Evolutionary conservation across 2,888 invertebrate genomes (phyloP).

Genomic region (Oscheius sp.): DNA sequence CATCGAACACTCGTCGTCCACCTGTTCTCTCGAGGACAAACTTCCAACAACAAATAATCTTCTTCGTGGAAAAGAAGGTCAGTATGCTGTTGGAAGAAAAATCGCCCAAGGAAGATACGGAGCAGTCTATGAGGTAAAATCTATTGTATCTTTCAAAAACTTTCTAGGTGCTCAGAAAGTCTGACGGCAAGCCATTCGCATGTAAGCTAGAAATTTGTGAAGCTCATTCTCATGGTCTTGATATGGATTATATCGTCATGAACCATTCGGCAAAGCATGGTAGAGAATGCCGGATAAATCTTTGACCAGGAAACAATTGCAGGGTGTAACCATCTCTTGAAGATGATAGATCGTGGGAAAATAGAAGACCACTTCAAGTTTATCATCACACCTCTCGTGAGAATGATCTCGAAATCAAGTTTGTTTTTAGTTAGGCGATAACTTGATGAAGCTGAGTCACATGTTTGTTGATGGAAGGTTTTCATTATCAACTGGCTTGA

Average conservation of each 20-base stretch:
- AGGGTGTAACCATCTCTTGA: conserved; percentile 50
- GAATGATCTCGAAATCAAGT: not conserved
- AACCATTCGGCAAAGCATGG: conserved; percentile 54
- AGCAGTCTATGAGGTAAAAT: conserved; percentile 64
- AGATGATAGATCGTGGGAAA: conserved; percentile 67
- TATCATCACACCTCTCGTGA: conserved; percentile 55
- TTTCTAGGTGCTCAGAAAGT: conserved; percentile 39
- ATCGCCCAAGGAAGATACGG: conserved; percentile 65
- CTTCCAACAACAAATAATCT: conserved; percentile 53
- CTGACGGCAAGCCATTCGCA: conserved; percentile 60
- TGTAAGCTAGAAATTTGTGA: conserved; percentile 66
- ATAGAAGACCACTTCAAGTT: conserved; percentile 62
- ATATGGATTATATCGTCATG: conserved; percentile 65
- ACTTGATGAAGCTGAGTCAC: conserved; percentile 60
- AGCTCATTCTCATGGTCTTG: conserved; percentile 60
- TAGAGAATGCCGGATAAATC: not conserved
- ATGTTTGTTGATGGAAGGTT: conserved; percentile 65
- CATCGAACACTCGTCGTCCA: conserved; percentile 47
- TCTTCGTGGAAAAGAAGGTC: conserved; percentile 62
- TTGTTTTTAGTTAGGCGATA: conserved; percentile 61
- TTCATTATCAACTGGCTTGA: conserved; percentile 63
- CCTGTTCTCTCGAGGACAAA: conserved; percentile 51
- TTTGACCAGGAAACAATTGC: conserved; percentile 3
- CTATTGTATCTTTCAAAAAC: not conserved
- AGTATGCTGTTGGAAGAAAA: conserved; percentile 64